A percentile compares a stretch with the other conserved stretches of the same genome.
Evolutionary conservation across 2,113 vertebrate species (phyloP).

Genomic region (Promerops cafer): DNA sequence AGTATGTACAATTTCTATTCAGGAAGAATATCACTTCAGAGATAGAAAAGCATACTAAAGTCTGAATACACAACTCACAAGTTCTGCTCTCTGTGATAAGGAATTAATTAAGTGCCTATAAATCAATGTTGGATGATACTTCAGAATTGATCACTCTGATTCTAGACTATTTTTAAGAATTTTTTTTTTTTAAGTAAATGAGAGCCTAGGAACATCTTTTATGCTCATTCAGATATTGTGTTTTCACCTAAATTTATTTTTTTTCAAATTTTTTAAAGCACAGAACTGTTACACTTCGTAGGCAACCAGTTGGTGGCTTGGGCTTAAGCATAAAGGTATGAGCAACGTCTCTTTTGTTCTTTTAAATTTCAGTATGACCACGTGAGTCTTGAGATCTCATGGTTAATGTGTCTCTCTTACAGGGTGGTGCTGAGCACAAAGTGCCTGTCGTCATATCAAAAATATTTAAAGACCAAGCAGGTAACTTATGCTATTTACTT

Average conservation of each 20-base stretch:
- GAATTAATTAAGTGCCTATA: neutral
- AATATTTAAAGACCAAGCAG: conserved; percentile 94
- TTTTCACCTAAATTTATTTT: conserved; percentile 71
- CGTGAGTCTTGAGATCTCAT: neutral
- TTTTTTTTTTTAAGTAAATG: neutral
- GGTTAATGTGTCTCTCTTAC: conserved; percentile 42
- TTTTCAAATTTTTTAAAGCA: conserved; percentile 91
- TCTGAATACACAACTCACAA: neutral
- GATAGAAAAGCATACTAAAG: neutral
- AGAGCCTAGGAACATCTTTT: neutral
- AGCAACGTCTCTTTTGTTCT: neutral
- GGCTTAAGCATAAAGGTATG: conserved; percentile 96
- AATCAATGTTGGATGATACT: neutral
- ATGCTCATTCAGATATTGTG: neutral
- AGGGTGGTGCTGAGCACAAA: conserved; percentile 92
- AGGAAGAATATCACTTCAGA: neutral
- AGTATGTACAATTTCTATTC: neutral
- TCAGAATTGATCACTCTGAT: neutral
- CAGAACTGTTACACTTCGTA: conserved; percentile 92
- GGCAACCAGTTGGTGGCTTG: conserved; percentile 87
- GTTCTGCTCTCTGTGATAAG: neutral
- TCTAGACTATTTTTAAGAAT: neutral
- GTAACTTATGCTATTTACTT: conserved; percentile 69
- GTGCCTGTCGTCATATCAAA: conserved; percentile 95
- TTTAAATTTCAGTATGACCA: neutral